These are phyloP conservation scores for Ophraella communa DNA, from an alignment of 2,888 invertebrate species.

Conservation along the genomic window DNA sequence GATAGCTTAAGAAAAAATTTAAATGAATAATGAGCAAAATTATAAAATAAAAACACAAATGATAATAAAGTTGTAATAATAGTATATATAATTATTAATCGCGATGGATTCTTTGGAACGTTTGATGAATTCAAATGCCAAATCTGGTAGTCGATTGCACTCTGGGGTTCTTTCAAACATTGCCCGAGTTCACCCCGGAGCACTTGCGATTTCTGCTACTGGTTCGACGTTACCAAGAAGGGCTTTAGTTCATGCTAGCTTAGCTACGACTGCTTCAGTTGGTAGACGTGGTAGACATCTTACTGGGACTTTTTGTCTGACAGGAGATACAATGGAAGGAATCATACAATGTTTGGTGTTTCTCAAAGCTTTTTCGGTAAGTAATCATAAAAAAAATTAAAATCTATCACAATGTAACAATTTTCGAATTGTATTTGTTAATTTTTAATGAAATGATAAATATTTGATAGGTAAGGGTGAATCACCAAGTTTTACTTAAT, in stretches of 20 bases:
- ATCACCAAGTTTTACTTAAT: too few species aligned
- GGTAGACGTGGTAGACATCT: constrained; percentile 82
- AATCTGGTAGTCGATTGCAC: constrained; percentile 21
- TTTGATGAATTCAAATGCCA: constrained; percentile 71
- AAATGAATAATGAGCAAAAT: neutral
- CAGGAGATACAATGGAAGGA: constrained; percentile 92
- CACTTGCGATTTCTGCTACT: constrained; percentile 13
- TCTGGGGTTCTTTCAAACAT: constrained; percentile 16
- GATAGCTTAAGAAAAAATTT: neutral
- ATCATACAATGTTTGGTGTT: constrained; percentile 92
- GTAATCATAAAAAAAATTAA: too few species aligned
- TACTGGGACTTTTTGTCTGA: constrained; percentile 87
- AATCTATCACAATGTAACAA: neutral
- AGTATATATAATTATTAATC: constrained; percentile 26
- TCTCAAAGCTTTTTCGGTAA: constrained; percentile 92
- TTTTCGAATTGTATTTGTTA: neutral
- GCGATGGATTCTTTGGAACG: constrained; percentile 83
- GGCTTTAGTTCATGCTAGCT: constrained; percentile 78
- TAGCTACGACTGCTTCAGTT: constrained; percentile 73
- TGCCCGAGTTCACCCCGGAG: constrained; percentile 8
- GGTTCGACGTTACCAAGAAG: constrained; percentile 62
- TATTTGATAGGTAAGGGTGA: too few species aligned
- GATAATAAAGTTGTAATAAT: neutral
- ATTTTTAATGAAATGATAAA: too few species aligned
- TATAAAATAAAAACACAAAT: neutral